Percentiles rank a stretch among this genome's conserved stretches.
These are phyloP conservation scores for Pantala flavescens DNA, from an alignment of 1,140 invertebrate genomes.

Conservation along the genomic window DNA sequence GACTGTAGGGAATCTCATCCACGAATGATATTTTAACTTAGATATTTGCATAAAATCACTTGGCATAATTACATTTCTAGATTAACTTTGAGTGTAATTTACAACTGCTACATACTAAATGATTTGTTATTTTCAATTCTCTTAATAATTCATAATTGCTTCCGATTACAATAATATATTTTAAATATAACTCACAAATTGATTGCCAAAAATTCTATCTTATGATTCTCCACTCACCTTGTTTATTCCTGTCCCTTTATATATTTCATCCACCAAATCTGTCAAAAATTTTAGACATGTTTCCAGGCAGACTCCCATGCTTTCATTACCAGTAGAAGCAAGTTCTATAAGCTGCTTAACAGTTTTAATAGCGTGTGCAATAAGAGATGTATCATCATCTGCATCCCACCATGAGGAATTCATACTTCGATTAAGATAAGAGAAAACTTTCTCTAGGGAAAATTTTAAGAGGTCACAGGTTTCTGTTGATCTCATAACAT, in stretches of 20 bases:
- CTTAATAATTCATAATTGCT: background rate
- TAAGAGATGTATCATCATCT: background rate
- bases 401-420: background rate
- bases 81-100: too few species aligned
- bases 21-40: too few species aligned
- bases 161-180: background rate
- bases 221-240: background rate
- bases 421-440: background rate
- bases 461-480: background rate
- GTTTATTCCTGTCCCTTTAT: background rate
- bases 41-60: too few species aligned
- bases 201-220: too few species aligned
- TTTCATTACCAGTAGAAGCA: background rate
- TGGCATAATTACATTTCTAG: too few species aligned
- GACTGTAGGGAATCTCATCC: too few species aligned
- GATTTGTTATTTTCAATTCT: too few species aligned
- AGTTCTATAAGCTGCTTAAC: background rate
- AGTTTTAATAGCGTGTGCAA: background rate
- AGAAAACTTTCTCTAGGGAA: background rate
- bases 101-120: too few species aligned
- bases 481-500: slow-evolving; percentile 14
- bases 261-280: background rate
- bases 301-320: background rate
- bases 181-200: background rate
- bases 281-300: background rate